Evolutionary conservation across 2,113 vertebrate species (phyloP), one percentile per base, ranked within the genome.

Genomic region (Tichodroma muraria): DNA sequence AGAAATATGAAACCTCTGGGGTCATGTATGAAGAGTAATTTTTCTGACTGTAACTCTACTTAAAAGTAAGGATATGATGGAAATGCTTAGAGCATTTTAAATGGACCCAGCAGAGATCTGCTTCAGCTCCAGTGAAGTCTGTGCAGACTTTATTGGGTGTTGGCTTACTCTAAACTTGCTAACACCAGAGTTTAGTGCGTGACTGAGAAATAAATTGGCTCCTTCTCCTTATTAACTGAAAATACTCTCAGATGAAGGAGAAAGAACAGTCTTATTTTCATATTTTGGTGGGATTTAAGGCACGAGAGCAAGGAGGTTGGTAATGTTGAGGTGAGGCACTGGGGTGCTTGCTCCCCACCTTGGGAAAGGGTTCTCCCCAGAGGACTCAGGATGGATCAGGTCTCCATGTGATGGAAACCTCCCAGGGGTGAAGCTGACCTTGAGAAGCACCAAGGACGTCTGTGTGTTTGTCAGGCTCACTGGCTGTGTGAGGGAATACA

Each of bases 31-130:
- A 91, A 91, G 93, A 97, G 96, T 97, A 97, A 96, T 95, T 97
- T 96, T 95, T 96, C 94, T 97, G 96, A 93, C 91, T 97, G 72
- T 94, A 95, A 91, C 94, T 96, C 86, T 91, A 78, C 83, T 97
- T 96, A 97, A 97, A 97, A 97, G 95, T 95, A 94, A 96, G 96
- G 96, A 89, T 95, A 66, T 78, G 93, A 95, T 94, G 96, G 70
- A 92, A 95, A 95, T 90, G 93, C 97, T 96, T 65, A 95, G 94
- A 95, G 92, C 94, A 96, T 97, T 97, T 97, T 94, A 96, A 97
- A 88, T 95, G 85, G 93, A 83, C 75, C 60, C 81, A 66, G 76
- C 87, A 83, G 81, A 94, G 85, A 75, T 44, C 68, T 47, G 93
- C 78, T 88, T 69, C 81, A 60, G 80, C 79, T 85, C 64, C 68